phyloP scores from a whole-genome alignment of 2,888 invertebrate species.

The Vanessa cardui region DNA sequence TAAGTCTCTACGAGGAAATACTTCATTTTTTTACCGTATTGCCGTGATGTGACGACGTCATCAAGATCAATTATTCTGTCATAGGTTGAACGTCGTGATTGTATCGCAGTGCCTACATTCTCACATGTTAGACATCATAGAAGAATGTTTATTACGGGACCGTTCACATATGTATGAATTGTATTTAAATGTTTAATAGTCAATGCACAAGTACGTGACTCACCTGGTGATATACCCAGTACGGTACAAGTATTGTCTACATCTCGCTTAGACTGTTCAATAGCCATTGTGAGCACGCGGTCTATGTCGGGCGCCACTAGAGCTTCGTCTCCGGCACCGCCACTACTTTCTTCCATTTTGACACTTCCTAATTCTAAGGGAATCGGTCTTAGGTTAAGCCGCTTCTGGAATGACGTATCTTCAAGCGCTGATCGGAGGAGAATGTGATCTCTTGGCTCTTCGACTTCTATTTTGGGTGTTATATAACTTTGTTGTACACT shows the following conservation, averaged over 20 bases:
- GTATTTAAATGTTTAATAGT: conserved; percentile 36
- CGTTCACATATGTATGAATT: conserved; percentile 27
- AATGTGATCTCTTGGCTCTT: conserved; percentile 86
- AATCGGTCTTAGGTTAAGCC: conserved; percentile 91
- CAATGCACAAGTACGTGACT: conserved; percentile 61
- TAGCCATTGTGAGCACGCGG: conserved; percentile 91
- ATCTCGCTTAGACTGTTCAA: conserved; percentile 93
- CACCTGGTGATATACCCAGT: conserved; percentile 94
- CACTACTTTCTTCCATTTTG: conserved; percentile 87
- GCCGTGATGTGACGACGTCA: conserved; percentile 69
- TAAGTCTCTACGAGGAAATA: conserved; percentile 57
- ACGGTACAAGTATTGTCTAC: conserved; percentile 92
- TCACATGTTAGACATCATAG: conserved; percentile 30
- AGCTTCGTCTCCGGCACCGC: conserved; percentile 77
- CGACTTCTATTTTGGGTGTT: conserved; percentile 82
- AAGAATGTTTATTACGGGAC: conserved; percentile 34
- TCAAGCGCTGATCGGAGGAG: conserved; percentile 90
- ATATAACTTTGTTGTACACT: conserved; percentile 69
- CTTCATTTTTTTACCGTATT: conserved; percentile 52
- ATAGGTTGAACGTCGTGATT: conserved; percentile 26
- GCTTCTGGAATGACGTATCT: conserved; percentile 93
- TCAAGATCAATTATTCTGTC: conserved; percentile 48
- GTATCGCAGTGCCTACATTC: conserved; percentile 20
- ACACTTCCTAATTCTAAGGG: conserved; percentile 85
- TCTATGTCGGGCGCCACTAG: conserved; percentile 90